Evolutionary conservation across 2,797 vertebrate species (phyloP).

Genomic region (Clamator glandarius): DNA sequence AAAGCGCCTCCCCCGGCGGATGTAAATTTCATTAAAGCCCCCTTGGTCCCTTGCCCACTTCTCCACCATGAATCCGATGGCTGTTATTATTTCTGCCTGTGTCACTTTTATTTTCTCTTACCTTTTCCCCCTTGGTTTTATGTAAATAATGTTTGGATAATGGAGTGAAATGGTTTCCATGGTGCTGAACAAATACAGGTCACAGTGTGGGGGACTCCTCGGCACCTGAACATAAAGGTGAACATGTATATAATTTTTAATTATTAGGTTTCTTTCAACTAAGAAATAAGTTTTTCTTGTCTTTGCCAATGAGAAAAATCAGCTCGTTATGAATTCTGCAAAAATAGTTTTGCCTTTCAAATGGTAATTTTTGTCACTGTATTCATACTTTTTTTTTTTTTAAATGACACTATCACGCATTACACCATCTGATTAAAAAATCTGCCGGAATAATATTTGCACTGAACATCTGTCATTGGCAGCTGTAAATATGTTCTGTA

Average conservation of each 20-base stretch:
- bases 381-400: background rate
- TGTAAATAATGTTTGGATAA: constrained; percentile 81
- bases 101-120: constrained; percentile 67
- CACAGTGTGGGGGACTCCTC: constrained; percentile 71
- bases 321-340: background rate
- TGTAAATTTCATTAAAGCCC: constrained; percentile 45
- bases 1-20: background rate
- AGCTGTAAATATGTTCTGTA: constrained; percentile 64
- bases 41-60: constrained; percentile 39
- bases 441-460: constrained; percentile 69
- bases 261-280: constrained; percentile 60
- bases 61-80: constrained; percentile 29
- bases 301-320: constrained; percentile 8
- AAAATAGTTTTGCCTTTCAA: constrained; percentile 17
- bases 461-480: constrained; percentile 66
- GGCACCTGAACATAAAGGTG: constrained; percentile 74
- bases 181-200: constrained; percentile 81
- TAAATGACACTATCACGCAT: constrained; percentile 47
- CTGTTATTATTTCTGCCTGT: constrained; percentile 62
- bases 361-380: constrained; percentile 42
- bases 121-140: constrained; percentile 70
- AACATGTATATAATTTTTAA: constrained; percentile 74
- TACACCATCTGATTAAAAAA: constrained; percentile 69
- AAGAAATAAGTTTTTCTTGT: constrained; percentile 61
- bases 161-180: constrained; percentile 82